Base-by-base conservation (phyloP, 2,113 vertebrate species). In the Onychostoma macrolepis region DNA sequence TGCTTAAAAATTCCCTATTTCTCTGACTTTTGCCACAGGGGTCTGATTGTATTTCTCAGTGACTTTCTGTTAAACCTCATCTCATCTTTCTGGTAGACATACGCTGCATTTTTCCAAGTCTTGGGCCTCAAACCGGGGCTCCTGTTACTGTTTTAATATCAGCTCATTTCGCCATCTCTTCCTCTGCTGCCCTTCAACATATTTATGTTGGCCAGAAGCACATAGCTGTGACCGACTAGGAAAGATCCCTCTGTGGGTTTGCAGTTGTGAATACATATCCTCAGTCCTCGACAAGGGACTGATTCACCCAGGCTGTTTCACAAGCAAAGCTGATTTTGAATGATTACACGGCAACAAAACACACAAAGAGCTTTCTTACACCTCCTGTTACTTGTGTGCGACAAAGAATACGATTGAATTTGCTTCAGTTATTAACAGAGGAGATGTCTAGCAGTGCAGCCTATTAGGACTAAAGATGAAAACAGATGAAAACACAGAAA, bases 281-380 rank as follows among this genome's bases (percentile, higher is more conserved):
- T 33, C 84, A 78, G 43, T 24, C 72, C 24, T 43, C 43, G 45
- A 61, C 85, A 86, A 75, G 53, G 45, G 30, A 58, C 72, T 78
- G 79, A 83, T 86, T 79, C 72, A 86, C 5, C 72, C 89, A 83
- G 85, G 85, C 67, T 89, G 87, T 90, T 85, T 93, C 92, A 90
- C 87, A 90, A 91, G 86, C 85, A 92, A 89, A 92, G 38, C 82
- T 90, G 91, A 88, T 85, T 87, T 84, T 88, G 72, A 84, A 80
- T 88, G 87, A 89, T 87, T 82, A 91, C 61, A 90, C 58, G 85
- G 83, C 77, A 88, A 71, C 50, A 86, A 65, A 80, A 79, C 88
- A 84, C 84, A 45, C 21, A 61, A 69, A 85, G 26, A 38, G 89
- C 65, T 53, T 69, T 33, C 26, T 77, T 38, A 76, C 36, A 33